Evolutionary conservation across 2,888 invertebrate genomes (phyloP), one percentile per base, ranked within the genome.

Genomic region (Ditula angustiorana): DNA sequence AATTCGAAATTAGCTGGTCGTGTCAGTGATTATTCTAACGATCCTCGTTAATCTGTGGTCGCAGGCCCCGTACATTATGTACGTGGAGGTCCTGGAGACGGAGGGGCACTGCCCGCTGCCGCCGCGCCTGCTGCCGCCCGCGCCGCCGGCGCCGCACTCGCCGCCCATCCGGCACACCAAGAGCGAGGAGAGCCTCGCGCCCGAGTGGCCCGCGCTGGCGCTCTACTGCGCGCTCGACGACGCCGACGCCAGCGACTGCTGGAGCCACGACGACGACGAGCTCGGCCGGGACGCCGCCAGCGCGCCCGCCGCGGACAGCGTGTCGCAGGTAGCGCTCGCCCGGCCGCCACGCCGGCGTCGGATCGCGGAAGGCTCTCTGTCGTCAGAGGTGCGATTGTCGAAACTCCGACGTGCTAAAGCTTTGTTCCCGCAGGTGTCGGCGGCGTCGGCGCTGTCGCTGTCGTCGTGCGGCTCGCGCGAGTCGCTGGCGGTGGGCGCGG

Each of bases 191-290:
- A 98, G 98, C 87, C 91, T 99, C 49, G 90, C 90, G 0, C 93
- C 92, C 0, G 94, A 87, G 80, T 95, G 91, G 94, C 94, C 90
- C 72, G 93, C 80, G 70, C 84, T 86, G 70, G 93, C 86, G 24
- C 85, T 90, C 1, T 92, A 92, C 75, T 84, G 87, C 1, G 83
- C 84, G 0, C 59, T 88, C 58, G 90, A 90, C 30, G 92, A 91
- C 46, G 79, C 67, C 0, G 92, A 91, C 49, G 82, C 90, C 26
- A 96, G 95, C 52, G 97, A 95, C 86, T 97, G 95, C 74, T 99
- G 99, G 99, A 98, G 98, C 64, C 98, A 98, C 80, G 98, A 99
- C 79, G 99, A 99, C 76, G 99, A 99, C 82, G 99, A 99, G 75
- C 96, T 98, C 2, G 83, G 83, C 66, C 85, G 85, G 67, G 90